Evolutionary conservation across 64 coral and sea anemone species (phyloP).

Genomic region (Acropora yongei): DNA sequence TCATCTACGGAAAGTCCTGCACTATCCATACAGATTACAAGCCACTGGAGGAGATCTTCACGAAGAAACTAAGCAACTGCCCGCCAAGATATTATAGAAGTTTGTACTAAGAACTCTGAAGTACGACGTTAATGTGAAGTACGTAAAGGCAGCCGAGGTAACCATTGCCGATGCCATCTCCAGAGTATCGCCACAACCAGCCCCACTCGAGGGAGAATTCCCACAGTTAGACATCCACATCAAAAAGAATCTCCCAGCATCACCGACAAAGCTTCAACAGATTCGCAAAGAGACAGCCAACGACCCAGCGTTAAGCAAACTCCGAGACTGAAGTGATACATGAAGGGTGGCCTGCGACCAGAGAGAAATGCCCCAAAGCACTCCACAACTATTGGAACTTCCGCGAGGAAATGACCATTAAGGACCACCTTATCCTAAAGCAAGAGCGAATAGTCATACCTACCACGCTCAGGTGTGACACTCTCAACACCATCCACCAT

Average conservation of each 20-base stretch:
- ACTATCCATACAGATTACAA: neutral
- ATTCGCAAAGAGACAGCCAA: slow-evolving; percentile 62
- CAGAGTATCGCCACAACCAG: too few species aligned
- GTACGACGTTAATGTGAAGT: slow-evolving; percentile 32
- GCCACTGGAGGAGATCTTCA: neutral
- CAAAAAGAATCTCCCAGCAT: too few species aligned
- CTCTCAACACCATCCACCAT: slow-evolving; percentile 57
- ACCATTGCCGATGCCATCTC: slow-evolving; percentile 37
- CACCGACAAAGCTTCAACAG: slow-evolving; percentile 45
- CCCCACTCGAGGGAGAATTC: too few species aligned
- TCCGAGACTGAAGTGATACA: slow-evolving; percentile 29
- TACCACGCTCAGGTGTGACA: slow-evolving; percentile 26
- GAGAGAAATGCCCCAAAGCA: neutral
- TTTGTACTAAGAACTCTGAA: neutral
- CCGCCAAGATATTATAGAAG: neutral
- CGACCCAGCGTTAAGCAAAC: slow-evolving; percentile 16
- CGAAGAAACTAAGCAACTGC: slow-evolving; percentile 18
- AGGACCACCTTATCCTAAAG: slow-evolving; percentile 63
- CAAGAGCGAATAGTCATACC: slow-evolving; percentile 62
- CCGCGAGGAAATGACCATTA: slow-evolving; percentile 64
- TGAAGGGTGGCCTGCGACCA: slow-evolving; percentile 67
- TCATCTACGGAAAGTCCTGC: slow-evolving; percentile 30
- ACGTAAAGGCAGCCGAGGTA: slow-evolving; percentile 63
- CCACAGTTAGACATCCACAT: too few species aligned
- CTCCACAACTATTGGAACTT: slow-evolving; percentile 76